phyloP scores from a whole-genome alignment of 2,797 vertebrate species.

The Centropyge bicolor region DNA sequence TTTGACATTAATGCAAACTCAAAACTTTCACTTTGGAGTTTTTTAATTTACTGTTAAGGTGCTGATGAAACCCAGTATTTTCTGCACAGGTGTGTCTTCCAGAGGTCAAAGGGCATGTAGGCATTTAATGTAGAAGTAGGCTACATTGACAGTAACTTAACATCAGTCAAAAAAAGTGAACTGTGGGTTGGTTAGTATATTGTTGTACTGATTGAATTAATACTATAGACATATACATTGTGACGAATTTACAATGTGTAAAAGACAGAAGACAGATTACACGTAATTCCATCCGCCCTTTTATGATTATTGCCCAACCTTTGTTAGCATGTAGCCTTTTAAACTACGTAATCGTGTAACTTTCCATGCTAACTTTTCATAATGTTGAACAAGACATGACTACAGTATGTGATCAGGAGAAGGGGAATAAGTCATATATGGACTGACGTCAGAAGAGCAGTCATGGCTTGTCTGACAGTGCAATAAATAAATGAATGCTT shows the following conservation, averaged over 20 bases:
- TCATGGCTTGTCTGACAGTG: conserved; percentile 41
- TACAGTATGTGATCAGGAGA: conserved; percentile 8
- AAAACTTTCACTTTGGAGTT: not conserved
- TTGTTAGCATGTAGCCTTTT: no score
- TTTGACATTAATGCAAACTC: no score
- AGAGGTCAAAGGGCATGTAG: not conserved
- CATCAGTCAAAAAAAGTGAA: no score
- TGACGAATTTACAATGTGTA: not conserved
- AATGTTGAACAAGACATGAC: no score
- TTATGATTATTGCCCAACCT: no score
- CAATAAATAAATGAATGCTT: conserved; percentile 42
- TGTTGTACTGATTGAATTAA: not conserved
- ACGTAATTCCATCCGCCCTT: no score
- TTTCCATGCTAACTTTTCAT: no score
- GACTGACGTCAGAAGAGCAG: conserved; percentile 49
- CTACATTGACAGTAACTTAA: not conserved
- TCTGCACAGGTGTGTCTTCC: not conserved
- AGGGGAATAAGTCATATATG: conserved; percentile 33
- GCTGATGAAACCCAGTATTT: not conserved
- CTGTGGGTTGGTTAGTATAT: not conserved
- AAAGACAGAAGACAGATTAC: not conserved
- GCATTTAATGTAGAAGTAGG: no score
- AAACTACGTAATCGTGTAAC: no score
- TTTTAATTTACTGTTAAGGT: not conserved
- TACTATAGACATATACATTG: not conserved